A percentile compares a stretch with the other conserved stretches of the same genome.
Evolutionary conservation across 2,888 invertebrate genomes (phyloP).

Genomic region (Hemithea aestivaria): DNA sequence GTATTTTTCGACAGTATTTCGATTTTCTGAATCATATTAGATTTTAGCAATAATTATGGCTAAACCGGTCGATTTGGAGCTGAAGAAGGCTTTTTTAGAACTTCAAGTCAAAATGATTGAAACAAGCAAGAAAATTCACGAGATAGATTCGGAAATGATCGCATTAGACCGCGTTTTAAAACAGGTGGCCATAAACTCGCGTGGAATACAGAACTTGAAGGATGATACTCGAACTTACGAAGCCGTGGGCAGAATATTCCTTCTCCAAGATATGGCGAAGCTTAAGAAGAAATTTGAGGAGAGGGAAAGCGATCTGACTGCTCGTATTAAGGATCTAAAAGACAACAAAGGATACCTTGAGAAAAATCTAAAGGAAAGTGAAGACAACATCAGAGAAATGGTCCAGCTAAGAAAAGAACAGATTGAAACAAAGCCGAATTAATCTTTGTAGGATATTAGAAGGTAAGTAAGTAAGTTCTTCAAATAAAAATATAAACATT

Average conservation of each 20-base stretch:
- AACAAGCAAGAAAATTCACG: conserved; percentile 87
- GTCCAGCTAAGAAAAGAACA: conserved; percentile 26
- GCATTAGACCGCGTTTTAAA: conserved; percentile 82
- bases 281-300: conserved; percentile 82
- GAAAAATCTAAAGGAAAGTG: conserved; percentile 85
- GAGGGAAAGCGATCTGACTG: conserved; percentile 75
- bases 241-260: conserved; percentile 91
- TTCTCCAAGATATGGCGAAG: conserved; percentile 82
- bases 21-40: too few relatives aligned
- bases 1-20: too few relatives aligned
- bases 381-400: conserved; percentile 29
- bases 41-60: conserved; percentile 48
- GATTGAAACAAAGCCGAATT: neutral
- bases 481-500: too few relatives aligned
- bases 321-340: conserved; percentile 86
- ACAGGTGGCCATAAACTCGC: conserved; percentile 85
- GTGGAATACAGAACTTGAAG: conserved; percentile 80
- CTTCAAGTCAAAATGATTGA: conserved; percentile 90
- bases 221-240: conserved; percentile 85
- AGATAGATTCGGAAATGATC: conserved; percentile 88
- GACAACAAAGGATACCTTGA: conserved; percentile 89
- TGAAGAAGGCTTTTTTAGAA: conserved; percentile 88
- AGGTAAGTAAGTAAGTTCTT: too few relatives aligned
- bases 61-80: conserved; percentile 77
- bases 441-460: neutral